Base-by-base conservation (phyloP, 1,140 invertebrate species). In the Monomorium pharaonis region DNA sequence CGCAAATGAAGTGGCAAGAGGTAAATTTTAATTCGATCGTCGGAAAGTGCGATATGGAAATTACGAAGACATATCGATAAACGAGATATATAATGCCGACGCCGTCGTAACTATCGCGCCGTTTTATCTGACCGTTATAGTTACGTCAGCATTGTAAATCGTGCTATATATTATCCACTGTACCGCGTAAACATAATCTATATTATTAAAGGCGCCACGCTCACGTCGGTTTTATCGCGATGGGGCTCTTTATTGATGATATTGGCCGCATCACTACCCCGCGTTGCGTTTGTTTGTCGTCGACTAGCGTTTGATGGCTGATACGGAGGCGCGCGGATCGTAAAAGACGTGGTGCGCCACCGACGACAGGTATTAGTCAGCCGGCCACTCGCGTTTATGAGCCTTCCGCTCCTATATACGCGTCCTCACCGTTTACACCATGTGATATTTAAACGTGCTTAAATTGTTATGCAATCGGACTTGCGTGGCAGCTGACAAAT, bases 161-260 rank as follows among this genome's bases (percentile, higher is more conserved):
- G 67, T 58, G 5, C 49, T 56, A 30, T 49, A 58, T 60, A 81
- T 37, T 56, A 78, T 44, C 44, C 18, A 7, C 18, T 30, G 27
- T 74, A 74, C 37, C 49, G 27, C 78, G 78, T 44, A 58, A 72
- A 83, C 54, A 72, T 58, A 83, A 83, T 83, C 67, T 44, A 42
- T 81, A 72, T 72, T 72, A 72, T 81, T 51, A 56, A 42, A 70
- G 63, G 77, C 18, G 33, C 24, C 24, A n/a, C 18, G 33, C 72
- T 37, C 18, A 62, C 51, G 37, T 21, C 18, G 33, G 63, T 67
- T 81, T 81, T 81, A 81, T 81, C 65, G 54, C 21, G 65, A 49
- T 44, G 51, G 65, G n/a, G 54, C 1, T n/a, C 76, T 81, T 81
- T 81, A 81, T 81, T 56, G 78, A 81, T 72, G 51, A 81, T 74